phyloP scores from a whole-genome alignment of 2,888 invertebrate genomes.

The Parnassius orleans region DNA sequence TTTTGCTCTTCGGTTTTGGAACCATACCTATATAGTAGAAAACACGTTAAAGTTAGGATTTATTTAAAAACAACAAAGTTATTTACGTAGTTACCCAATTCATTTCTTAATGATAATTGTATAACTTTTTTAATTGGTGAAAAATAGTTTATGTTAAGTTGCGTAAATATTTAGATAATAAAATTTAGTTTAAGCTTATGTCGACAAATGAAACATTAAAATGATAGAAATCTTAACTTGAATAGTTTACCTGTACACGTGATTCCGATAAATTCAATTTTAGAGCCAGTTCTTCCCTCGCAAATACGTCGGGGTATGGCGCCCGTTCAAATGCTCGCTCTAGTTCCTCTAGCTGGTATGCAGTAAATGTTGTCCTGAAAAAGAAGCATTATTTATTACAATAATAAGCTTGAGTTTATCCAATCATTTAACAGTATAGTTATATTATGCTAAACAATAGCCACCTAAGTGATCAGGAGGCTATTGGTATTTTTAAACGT shows the following conservation, averaged over 20 bases:
- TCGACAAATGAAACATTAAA: too few relatives aligned
- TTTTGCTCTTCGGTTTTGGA: conserved; percentile 95
- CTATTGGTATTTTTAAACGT: too few relatives aligned
- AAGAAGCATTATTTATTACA: conserved; percentile 8
- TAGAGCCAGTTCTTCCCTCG: conserved; percentile 94
- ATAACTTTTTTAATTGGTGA: too few relatives aligned
- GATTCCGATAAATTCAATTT: conserved; percentile 93
- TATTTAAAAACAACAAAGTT: background rate
- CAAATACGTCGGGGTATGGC: conserved; percentile 98
- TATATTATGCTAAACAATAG: too few relatives aligned
- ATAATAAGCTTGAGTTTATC: too few relatives aligned
- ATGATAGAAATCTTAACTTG: background rate
- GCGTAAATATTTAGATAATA: too few relatives aligned
- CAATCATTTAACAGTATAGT: too few relatives aligned
- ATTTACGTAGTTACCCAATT: too few relatives aligned
- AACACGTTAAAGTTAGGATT: conserved; percentile 14
- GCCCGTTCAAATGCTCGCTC: conserved; percentile 97
- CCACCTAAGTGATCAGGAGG: too few relatives aligned
- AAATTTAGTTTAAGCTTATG: too few relatives aligned
- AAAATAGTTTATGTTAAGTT: too few relatives aligned
- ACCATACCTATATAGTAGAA: conserved; percentile 84
- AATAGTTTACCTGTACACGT: conserved; percentile 66
- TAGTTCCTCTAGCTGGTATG: conserved; percentile 95
- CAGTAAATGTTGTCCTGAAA: conserved; percentile 96
- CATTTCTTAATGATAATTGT: too few relatives aligned